Conservation (phyloP, 92 coral and sea anemone species). For the Porites divaricata region DNA sequence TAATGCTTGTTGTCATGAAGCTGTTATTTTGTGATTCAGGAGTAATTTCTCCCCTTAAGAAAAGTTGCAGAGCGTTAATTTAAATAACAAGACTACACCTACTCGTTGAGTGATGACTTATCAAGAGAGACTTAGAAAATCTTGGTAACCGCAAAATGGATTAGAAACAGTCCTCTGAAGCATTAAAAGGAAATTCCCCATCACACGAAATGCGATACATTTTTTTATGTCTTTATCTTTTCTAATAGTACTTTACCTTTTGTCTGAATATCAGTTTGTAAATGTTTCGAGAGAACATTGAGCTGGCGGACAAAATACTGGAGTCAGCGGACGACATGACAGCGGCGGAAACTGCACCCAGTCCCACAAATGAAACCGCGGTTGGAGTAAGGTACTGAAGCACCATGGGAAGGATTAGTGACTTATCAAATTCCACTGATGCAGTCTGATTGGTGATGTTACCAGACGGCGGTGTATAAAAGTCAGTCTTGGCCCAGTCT, state of each 20-base stretch:
- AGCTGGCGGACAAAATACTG: constrained; percentile 85
- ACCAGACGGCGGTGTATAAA: constrained; percentile 35
- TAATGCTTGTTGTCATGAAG: too few relatives aligned
- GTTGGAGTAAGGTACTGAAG: constrained; percentile 91
- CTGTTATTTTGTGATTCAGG: too few relatives aligned
- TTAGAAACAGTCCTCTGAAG: too few relatives aligned
- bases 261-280: constrained; percentile 83
- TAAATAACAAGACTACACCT: too few relatives aligned
- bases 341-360: constrained; percentile 97
- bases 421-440: constrained; percentile 55
- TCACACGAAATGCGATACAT: neutral
- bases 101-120: too few relatives aligned
- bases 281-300: constrained; percentile 88
- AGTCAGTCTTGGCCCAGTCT: constrained; percentile 81
- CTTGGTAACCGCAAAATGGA: too few relatives aligned
- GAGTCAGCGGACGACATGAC: constrained; percentile 98
- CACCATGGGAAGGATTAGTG: constrained; percentile 83
- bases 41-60: too few relatives aligned
- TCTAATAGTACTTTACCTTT: constrained; percentile 43
- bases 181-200: neutral
- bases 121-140: too few relatives aligned
- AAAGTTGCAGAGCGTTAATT: too few relatives aligned
- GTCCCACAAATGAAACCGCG: constrained; percentile 86
- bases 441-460: constrained; percentile 35
- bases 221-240: neutral